A percentile compares a stretch with the other conserved stretches of the same genome.
Conservation (phyloP, 2,888 invertebrate species). For the Timema cristinae region DNA sequence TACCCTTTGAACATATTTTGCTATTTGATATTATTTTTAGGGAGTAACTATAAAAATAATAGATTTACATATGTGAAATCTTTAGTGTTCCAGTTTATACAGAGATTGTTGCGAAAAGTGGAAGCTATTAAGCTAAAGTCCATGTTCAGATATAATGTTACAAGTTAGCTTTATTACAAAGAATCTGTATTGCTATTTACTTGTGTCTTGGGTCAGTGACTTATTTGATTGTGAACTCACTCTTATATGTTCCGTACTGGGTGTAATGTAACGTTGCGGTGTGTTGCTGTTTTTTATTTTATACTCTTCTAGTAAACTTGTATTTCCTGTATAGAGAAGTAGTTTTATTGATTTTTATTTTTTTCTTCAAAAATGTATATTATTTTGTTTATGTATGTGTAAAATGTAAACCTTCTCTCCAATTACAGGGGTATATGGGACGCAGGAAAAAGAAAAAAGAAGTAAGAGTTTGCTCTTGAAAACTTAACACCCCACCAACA, state of each 20-base stretch:
- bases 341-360: conserved; percentile 35
- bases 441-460: conserved; percentile 98
- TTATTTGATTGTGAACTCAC: conserved; percentile 4
- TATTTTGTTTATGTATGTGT: conserved; percentile 39
- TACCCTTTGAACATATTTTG: too few relatives aligned
- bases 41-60: too few relatives aligned
- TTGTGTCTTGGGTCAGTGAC: neutral
- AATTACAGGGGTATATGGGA: conserved; percentile 86
- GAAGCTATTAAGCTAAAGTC: too few relatives aligned
- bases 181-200: neutral
- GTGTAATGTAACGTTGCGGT: conserved; percentile 10
- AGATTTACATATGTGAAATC: too few relatives aligned
- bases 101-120: too few relatives aligned
- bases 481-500: conserved; percentile 23
- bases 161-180: neutral
- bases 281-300: conserved; percentile 10
- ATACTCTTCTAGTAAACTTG: neutral
- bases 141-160: too few relatives aligned
- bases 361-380: conserved; percentile 38
- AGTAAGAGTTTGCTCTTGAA: conserved; percentile 63
- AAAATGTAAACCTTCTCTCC: conserved; percentile 48
- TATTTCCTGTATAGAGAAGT: conserved; percentile 31
- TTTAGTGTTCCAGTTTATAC: too few relatives aligned
- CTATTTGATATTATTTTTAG: too few relatives aligned
- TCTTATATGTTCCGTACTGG: conserved; percentile 2